These are phyloP conservation scores for Orycteropus afer DNA, from an alignment of 2,113 vertebrate genomes.

Conservation along the genomic window DNA sequence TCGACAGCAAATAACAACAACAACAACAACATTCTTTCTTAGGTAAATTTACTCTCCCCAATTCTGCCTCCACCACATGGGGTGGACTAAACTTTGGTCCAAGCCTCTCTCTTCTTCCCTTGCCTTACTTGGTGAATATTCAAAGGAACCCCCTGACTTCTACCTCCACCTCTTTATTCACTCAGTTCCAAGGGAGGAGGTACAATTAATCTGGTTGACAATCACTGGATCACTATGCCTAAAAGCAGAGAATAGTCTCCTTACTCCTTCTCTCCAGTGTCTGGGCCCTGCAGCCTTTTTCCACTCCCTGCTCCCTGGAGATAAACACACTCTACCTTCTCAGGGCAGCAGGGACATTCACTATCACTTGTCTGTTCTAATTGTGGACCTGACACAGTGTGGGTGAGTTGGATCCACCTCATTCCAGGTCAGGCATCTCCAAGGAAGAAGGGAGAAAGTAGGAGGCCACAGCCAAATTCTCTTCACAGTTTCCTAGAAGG, in stretches of 20 bases:
- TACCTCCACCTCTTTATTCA: background rate
- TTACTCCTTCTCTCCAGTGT: background rate
- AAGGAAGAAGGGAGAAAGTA: background rate
- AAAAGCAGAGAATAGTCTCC: background rate
- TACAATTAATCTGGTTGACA: background rate
- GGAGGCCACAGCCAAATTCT: background rate
- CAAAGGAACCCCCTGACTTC: background rate
- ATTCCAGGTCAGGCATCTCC: background rate
- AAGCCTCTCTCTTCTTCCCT: background rate
- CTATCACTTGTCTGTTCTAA: background rate
- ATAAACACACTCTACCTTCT: background rate
- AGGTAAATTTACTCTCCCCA: background rate
- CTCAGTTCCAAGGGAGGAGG: background rate
- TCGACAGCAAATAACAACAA: too few species aligned
- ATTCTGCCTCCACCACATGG: background rate
- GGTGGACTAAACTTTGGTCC: background rate
- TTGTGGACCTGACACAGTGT: background rate
- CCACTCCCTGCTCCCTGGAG: background rate
- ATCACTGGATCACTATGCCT: background rate
- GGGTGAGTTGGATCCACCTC: background rate
- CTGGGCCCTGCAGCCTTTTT: background rate
- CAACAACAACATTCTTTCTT: background rate
- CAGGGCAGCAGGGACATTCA: background rate
- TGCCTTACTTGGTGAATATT: background rate
- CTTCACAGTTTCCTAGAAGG: background rate